Conservation (phyloP, 2,113 vertebrate species). For the Eudorcas thomsonii region DNA sequence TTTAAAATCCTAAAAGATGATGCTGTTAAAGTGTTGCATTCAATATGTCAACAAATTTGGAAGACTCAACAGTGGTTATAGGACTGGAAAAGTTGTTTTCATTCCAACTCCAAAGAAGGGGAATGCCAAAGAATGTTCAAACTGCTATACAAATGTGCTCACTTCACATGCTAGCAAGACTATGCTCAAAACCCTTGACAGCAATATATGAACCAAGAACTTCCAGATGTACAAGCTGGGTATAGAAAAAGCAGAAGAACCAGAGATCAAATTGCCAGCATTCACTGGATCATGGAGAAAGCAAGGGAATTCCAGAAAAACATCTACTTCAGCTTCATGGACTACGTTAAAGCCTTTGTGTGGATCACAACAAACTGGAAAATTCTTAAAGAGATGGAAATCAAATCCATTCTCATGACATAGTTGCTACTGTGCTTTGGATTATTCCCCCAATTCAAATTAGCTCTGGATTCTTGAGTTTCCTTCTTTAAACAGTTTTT, state of each 20-base stretch:
- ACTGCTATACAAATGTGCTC: background rate
- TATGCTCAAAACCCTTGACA: background rate
- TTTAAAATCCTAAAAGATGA: background rate
- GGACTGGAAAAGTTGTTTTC: background rate
- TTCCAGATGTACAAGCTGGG: background rate
- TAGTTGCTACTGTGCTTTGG: background rate
- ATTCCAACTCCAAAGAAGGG: background rate
- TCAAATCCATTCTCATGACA: background rate
- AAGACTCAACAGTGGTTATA: background rate
- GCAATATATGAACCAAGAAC: background rate
- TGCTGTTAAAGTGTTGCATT: background rate
- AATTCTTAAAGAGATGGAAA: background rate
- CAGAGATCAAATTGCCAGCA: background rate
- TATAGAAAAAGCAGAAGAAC: background rate
- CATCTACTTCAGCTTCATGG: background rate
- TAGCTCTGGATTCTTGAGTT: background rate
- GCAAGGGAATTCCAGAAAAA: background rate
- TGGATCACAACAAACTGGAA: background rate
- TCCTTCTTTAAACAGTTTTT: background rate
- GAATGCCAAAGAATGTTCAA: background rate
- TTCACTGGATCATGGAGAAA: background rate
- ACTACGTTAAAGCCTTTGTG: background rate
- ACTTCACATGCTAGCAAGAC: background rate
- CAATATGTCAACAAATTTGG: background rate
- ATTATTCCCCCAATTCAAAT: background rate